A percentile compares a stretch with the other conserved stretches of the same genome.
phyloP scores from a whole-genome alignment of 2,113 vertebrate species.

The Aspiorhynchus laticeps region DNA sequence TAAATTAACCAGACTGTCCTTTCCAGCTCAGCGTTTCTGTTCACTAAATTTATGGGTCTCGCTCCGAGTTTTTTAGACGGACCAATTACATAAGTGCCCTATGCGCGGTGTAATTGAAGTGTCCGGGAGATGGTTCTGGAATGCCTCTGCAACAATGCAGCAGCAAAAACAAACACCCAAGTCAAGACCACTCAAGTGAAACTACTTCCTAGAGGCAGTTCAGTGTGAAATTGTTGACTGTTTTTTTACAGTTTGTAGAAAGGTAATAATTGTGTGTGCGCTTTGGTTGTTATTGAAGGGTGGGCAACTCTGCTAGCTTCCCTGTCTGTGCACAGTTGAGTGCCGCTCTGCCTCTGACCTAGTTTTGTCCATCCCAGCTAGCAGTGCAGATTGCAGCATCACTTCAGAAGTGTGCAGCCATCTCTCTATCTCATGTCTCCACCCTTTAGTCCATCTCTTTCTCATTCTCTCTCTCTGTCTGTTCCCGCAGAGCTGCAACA shows the following conservation, averaged over 20 bases:
- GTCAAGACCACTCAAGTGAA: not conserved
- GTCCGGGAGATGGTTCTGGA: conserved; percentile 24
- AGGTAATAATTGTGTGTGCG: conserved; percentile 9
- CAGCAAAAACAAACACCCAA: not conserved
- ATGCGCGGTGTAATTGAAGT: conserved; percentile 23
- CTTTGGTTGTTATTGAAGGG: conserved; percentile 4
- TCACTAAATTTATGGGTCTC: conserved; percentile 36
- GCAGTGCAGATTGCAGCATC: conserved; percentile 37
- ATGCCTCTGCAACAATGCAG: conserved; percentile 29
- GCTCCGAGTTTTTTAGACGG: conserved; percentile 12
- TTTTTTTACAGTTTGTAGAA: conserved; percentile 5
- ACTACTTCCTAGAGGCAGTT: not conserved
- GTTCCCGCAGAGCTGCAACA: not conserved
- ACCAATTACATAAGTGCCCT: conserved; percentile 50
- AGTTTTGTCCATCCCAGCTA: conserved; percentile 45
- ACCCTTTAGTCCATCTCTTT: not conserved
- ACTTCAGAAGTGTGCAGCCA: conserved; percentile 26
- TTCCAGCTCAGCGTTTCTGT: conserved; percentile 2
- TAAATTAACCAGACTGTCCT: not conserved
- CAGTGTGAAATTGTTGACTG: not conserved
- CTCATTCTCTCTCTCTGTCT: not conserved
- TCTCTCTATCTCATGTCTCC: conserved; percentile 6
- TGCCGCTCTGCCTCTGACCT: conserved; percentile 55
- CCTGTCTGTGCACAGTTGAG: conserved; percentile 20
- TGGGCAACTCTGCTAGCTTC: not conserved